Conservation (phyloP, 1,140 invertebrate species). For the Calycopis cecrops region DNA sequence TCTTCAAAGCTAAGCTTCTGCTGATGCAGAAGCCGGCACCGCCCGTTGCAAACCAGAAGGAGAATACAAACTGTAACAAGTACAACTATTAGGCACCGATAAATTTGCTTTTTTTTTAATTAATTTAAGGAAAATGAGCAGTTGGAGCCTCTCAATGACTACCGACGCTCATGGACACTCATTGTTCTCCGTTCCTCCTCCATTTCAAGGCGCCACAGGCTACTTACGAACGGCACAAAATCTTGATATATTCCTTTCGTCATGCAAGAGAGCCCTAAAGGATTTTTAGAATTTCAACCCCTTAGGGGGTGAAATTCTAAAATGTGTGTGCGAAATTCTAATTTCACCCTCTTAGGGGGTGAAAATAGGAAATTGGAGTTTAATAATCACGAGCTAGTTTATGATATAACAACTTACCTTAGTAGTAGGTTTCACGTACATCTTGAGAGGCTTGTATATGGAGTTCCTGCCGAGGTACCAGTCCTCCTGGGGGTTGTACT, state of each 20-base stretch:
- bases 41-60: slow-evolving; percentile 98
- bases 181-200: too few species aligned
- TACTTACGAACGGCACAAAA: too few species aligned
- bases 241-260: too few species aligned
- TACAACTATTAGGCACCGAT: slow-evolving; percentile 9
- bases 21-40: slow-evolving; percentile 98
- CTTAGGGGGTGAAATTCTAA: too few species aligned
- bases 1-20: slow-evolving; percentile 92
- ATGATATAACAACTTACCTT: slow-evolving; percentile 34
- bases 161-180: too few species aligned
- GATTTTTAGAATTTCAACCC: too few species aligned
- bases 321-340: too few species aligned
- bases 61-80: slow-evolving; percentile 90
- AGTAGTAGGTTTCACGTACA: slow-evolving; percentile 70
- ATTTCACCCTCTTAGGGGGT: too few species aligned
- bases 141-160: not conserved
- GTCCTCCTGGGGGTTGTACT: slow-evolving; percentile 91
- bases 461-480: slow-evolving; percentile 98
- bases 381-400: too few species aligned
- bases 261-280: too few species aligned
- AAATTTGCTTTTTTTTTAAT: not conserved
- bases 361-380: too few species aligned
- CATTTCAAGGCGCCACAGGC: too few species aligned
- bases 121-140: slow-evolving; percentile 2
- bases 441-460: slow-evolving; percentile 92